Evolutionary conservation across 2,888 invertebrate species (phyloP), one percentile per base, ranked within the genome.

Genomic region (Gryllus longicercus): DNA sequence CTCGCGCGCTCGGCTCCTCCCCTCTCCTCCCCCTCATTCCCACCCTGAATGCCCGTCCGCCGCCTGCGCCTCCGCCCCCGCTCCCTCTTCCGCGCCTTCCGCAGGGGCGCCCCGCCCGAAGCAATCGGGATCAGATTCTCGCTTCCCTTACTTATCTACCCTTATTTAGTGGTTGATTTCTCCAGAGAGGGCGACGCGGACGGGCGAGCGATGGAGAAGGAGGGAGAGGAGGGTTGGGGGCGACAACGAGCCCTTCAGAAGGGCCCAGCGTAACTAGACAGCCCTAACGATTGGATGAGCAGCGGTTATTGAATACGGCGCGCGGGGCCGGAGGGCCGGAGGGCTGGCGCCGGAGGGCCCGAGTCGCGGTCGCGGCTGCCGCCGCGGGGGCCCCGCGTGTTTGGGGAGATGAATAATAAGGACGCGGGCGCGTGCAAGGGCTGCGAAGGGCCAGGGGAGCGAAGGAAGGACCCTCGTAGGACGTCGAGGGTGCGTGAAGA

Each of bases 61-160:
- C 16, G 63, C 63, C 16, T 63, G 1, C 63, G 8, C 63, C n/a
- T 4, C n/a, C 63, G 8, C 63, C 38, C 16, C 63, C 63, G 16
- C 14, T n/a, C 63, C 63, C 63, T 63, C 63, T n/a, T n/a, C 63
- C n/a, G 14, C 16, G 4, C n/a, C 63, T 18, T n/a, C 16, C 63
- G 63, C 14, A n/a, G 63, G 63, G n/a, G 63, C 63, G 63, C n/a
- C n/a, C 16, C 14, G 63, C 63, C 63, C 63, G 16, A n/a, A 63
- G 63, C 63, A 63, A 63, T 63, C 63, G 63, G 63, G 63, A 63
- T 63, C 63, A 63, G 63, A 63, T 63, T 63, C 63, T 63, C 63
- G 8, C 63, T n/a, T 63, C 63, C 63, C 63, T 63, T 63, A 63
- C 63, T 63, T 63, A 63, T 63, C 63, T 63, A 63, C 63, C 63